Base-by-base conservation (phyloP, 2,888 invertebrate species). In the Lutraria lutraria region DNA sequence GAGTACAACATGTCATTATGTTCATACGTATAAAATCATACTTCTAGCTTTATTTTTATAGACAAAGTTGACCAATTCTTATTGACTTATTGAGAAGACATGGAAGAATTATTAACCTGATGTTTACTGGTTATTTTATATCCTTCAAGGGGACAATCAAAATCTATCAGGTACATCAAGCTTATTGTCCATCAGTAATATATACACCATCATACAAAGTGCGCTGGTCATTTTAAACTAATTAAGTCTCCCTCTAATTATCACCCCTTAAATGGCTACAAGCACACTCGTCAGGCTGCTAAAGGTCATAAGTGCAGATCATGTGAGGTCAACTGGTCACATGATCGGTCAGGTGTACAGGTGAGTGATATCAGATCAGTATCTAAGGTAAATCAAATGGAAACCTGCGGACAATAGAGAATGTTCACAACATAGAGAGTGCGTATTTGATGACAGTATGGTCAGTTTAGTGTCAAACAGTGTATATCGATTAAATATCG, bases 181-280 rank as follows among this genome's bases (percentile, higher is more conserved):
- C 29, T 6, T 54, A 25, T 52, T 76, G 16, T 84, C 54, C 19
- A 29, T 29, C 31, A 76, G 31, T 19, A 76, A 76, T 19, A 25
- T 84, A 31, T 84, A 84, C 76, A 84, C 43, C 43, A 43, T 31
- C 72, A 76, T 43, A 72, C 72, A 72, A 84, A 84, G 53, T 84
- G 25, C 53, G 25, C 13, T 31, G 84, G n/a, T 84, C 84, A 84
- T 84, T 53, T 76, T 84, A 84, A 84, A 83, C 79, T 83, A 87
- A 89, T 89, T 81, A 86, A 89, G 87, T 60, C 83, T 63, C 81
- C 60, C 89, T 87, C 52, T 89, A 79, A 80, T 86, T 86, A 83
- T 81, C 86, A 80, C 86, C 86, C 86, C 53, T 81, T 63, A 29
- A 85, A 80, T 60, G 52, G 80, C 79, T 80, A 31, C 16, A 60